phyloP scores from a whole-genome alignment of 2,113 vertebrate species.

The Hyaena hyaena region DNA sequence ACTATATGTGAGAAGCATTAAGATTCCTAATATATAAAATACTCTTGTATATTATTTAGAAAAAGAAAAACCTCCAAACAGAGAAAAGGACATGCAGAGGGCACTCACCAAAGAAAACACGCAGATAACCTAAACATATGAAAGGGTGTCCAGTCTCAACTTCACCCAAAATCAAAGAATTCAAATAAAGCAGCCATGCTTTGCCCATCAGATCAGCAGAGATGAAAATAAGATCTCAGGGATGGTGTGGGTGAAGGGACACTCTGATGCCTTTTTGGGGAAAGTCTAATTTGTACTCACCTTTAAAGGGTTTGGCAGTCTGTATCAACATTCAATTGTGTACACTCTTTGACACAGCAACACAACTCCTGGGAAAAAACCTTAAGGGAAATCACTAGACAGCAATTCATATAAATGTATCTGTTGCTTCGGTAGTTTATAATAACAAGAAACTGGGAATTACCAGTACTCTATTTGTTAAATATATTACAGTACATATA shows the following conservation, averaged over 20 bases:
- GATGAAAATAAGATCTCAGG: not conserved
- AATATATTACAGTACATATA: not conserved
- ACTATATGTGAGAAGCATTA: not conserved
- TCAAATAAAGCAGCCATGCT: not conserved
- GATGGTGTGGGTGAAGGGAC: not conserved
- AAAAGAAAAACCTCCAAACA: not conserved
- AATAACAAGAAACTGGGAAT: conserved; percentile 10
- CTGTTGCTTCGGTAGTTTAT: not conserved
- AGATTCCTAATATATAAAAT: not conserved
- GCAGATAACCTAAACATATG: not conserved
- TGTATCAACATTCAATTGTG: not conserved
- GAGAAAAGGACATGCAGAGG: not conserved
- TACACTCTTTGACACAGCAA: not conserved
- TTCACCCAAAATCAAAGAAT: not conserved
- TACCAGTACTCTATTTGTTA: not conserved
- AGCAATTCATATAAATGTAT: not conserved
- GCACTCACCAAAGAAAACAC: not conserved
- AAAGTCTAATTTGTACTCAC: not conserved
- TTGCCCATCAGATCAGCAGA: not conserved
- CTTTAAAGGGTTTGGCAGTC: not conserved
- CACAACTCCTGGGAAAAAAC: not conserved
- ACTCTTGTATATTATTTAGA: not conserved
- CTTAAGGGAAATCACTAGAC: not conserved
- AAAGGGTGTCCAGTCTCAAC: not conserved
- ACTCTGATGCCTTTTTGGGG: not conserved